phyloP scores from a whole-genome alignment of 2,113 vertebrate genomes.

The Dasyornis broadbenti region DNA sequence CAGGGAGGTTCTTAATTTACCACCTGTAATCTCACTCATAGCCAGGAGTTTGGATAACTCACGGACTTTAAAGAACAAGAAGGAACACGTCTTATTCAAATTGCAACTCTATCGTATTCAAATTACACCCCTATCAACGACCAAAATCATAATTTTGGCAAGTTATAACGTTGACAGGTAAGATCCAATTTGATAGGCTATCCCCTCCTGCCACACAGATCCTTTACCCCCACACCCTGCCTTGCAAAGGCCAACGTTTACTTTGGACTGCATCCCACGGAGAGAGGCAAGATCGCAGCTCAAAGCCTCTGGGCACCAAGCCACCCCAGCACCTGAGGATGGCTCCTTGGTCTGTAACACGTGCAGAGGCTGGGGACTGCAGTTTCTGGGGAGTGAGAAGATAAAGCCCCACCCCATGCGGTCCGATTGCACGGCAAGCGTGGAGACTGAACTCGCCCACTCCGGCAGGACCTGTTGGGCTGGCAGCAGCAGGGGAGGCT shows the following conservation, averaged over 20 bases:
- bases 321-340: background rate
- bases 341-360: fast-evolving
- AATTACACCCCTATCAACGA: background rate
- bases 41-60: background rate
- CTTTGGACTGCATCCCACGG: background rate
- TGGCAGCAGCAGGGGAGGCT: background rate
- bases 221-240: background rate
- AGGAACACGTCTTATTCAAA: background rate
- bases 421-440: background rate
- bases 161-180: background rate
- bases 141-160: background rate
- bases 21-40: background rate
- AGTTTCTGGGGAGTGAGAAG: background rate
- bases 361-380: background rate
- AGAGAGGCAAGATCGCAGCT: background rate
- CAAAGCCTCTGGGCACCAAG: background rate
- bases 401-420: background rate
- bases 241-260: background rate
- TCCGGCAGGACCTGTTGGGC: background rate
- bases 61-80: background rate
- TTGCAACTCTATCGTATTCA: background rate
- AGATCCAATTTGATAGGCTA: background rate
- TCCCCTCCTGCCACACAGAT: background rate
- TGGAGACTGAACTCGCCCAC: background rate
- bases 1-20: background rate